A percentile compares a stretch with the other conserved stretches of the same genome.
Conservation (phyloP, 1,140 invertebrate species). For the Alviniconcha marisindica region DNA sequence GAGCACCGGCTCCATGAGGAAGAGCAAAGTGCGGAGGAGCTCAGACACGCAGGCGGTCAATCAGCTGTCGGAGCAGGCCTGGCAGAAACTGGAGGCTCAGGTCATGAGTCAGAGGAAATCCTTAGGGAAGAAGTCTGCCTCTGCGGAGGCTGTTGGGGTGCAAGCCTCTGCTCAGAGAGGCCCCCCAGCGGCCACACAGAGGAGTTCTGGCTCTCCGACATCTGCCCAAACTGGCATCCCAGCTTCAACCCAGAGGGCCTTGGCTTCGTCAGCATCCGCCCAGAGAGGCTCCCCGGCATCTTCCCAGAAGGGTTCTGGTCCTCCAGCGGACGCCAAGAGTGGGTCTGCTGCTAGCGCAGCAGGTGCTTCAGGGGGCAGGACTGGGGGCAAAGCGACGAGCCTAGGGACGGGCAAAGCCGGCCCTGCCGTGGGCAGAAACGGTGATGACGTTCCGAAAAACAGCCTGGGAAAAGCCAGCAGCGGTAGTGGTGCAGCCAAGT, state of each 20-base stretch:
- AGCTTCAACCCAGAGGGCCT: too few species aligned
- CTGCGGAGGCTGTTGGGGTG: conserved; percentile 30
- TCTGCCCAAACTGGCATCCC: too few species aligned
- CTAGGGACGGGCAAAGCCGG: background rate
- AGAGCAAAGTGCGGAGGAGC: background rate
- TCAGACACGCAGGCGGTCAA: background rate
- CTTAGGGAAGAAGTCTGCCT: conserved; percentile 40
- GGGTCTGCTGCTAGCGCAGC: background rate
- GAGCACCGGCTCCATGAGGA: conserved; percentile 23
- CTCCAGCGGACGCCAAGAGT: background rate
- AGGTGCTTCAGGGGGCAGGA: background rate
- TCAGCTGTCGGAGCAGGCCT: conserved; percentile 13
- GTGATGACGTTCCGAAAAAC: too few species aligned
- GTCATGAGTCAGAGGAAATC: conserved; percentile 11
- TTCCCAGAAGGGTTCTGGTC: background rate
- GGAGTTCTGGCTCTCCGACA: background rate
- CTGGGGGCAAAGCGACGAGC: background rate
- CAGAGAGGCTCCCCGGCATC: background rate
- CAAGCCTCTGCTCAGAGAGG: background rate
- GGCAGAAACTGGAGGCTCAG: conserved; percentile 25
- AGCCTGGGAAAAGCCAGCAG: background rate
- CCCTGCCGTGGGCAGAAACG: too few species aligned
- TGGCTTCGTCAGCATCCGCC: background rate
- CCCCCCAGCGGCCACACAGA: background rate
- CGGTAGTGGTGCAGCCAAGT: background rate